Evolutionary conservation across 2,797 vertebrate genomes (phyloP), one percentile per base, ranked within the genome.

Genomic region (Poeciliopsis turneri): DNA sequence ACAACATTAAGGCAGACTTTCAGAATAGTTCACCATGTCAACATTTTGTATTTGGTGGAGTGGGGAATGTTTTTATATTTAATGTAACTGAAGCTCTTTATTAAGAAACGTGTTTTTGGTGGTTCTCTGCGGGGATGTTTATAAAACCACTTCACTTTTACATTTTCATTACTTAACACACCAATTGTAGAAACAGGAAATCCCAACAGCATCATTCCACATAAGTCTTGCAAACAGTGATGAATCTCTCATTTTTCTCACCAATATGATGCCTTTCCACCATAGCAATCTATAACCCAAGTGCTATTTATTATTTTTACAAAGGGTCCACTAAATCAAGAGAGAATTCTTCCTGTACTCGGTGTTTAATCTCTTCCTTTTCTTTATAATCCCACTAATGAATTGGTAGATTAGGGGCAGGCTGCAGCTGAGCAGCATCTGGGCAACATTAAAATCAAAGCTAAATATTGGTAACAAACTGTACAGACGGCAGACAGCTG

Each of bases 401-500:
- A 86, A 85, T 74, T 78, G 76, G 76, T 84, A 85, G 78, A 87
- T 86, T 78, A 77, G 71, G 46, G 76, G 78, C 72, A 79, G 76
- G 33, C 51, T 20, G 9, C 1, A 5, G 59, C 46, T 61, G 47
- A 78, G 66, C 15, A 23, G n/a, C 46, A 70, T 80, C 4, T 33
- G 36, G 30, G 53, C 39, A 66, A 86, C 75, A 74, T 74, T 12
- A 30, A 78, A 85, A 77, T 77, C 70, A 78, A 43, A 78, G 47
- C 53, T 47, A 46, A 77, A 73, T 39, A 57, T 66, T 0, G 1
- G 25, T 8, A 77, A 75, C 41, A 53, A 74, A 46, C 25, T 61
- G 57, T n/a, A n/a, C 25, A 76, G 51, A 69, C 64, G 77, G 46
- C 25, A 76, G 51, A 69, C 64, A 80, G 46, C 3, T 6, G 55